A percentile compares a stretch with the other conserved stretches of the same genome.
Conservation (phyloP, 2,113 vertebrate species). For the Platysteira castanea region DNA sequence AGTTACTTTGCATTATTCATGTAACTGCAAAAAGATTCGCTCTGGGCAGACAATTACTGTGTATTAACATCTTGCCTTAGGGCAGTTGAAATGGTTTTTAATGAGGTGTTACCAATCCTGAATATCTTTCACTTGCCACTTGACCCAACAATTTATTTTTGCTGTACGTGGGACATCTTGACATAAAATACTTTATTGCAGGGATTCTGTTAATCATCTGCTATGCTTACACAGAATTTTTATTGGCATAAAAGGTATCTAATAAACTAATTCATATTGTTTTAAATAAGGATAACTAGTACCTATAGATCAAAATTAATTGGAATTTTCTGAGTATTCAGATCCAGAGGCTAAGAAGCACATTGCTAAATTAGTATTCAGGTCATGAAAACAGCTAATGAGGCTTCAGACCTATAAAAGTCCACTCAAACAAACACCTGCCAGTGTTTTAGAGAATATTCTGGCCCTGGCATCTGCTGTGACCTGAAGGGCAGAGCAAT, state of each 20-base stretch:
- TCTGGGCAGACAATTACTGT: conserved; percentile 63
- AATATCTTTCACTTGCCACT: conserved; percentile 59
- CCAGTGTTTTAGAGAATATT: conserved; percentile 33
- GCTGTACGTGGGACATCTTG: neutral
- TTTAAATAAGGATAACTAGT: neutral
- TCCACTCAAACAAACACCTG: conserved; percentile 60
- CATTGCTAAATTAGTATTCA: conserved; percentile 41
- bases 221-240: neutral
- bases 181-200: conserved; percentile 17
- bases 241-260: neutral
- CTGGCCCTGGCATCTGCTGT: conserved; percentile 13
- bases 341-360: neutral
- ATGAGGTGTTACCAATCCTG: conserved; percentile 63
- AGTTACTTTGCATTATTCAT: conserved; percentile 63
- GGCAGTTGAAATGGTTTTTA: conserved; percentile 59
- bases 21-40: conserved; percentile 33
- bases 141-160: conserved; percentile 59
- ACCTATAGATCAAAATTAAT: neutral
- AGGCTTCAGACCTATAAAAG: conserved; percentile 62
- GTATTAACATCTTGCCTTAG: conserved; percentile 61
- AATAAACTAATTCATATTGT: neutral
- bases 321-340: neutral
- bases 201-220: neutral
- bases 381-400: conserved; percentile 57
- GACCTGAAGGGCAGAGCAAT: conserved; percentile 48